Base-by-base conservation (phyloP, 2,888 invertebrate genomes). In the Rhaphigaster nebulosa region DNA sequence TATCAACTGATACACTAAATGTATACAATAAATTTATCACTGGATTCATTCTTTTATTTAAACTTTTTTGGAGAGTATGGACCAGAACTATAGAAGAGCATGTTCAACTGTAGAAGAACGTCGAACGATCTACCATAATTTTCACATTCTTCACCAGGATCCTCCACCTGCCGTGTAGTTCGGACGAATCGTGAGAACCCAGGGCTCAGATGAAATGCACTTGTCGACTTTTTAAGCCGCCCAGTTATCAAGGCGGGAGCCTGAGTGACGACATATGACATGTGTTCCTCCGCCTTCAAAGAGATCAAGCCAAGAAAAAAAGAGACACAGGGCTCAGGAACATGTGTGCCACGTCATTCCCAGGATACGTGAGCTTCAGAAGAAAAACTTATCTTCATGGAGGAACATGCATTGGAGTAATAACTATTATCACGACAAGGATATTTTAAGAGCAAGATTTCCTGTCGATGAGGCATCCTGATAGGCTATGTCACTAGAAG, bases 341-440 rank as follows among this genome's bases (percentile, higher is more conserved):
- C 70, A 76, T 38, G 70, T 76, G 70, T 76, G 70, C 34, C 70
- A 65, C 70, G 70, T 76, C 70, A 76, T 76, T 76, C 70, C 38
- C 70, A 76, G 70, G 70, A 34, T 76, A 76, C 70, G 70, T 76
- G 70, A 38, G 70, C 70, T 76, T 65, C 6, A 38, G 0, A 76
- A 76, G 10, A 65, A 65, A 76, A 26, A 12, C 20, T 76, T 76
- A 76, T 76, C 70, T 76, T 10, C 8, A 23, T 20, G 20, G 29
- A 76, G 38, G 70, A 38, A 76, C 20, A 76, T 29, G 29, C 18
- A 29, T 15, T 76, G 3, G 3, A 23, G 70, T 2, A 76, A 76
- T 76, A 38, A 38, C 38, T 76, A 76, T 76, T 76, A 38, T 76
- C 70, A n/a, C 5, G n/a, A 3, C 54, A 60, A 20, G 60, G 60